Conservation (phyloP, 2,113 vertebrate genomes). For the Lucifuga dentata region DNA sequence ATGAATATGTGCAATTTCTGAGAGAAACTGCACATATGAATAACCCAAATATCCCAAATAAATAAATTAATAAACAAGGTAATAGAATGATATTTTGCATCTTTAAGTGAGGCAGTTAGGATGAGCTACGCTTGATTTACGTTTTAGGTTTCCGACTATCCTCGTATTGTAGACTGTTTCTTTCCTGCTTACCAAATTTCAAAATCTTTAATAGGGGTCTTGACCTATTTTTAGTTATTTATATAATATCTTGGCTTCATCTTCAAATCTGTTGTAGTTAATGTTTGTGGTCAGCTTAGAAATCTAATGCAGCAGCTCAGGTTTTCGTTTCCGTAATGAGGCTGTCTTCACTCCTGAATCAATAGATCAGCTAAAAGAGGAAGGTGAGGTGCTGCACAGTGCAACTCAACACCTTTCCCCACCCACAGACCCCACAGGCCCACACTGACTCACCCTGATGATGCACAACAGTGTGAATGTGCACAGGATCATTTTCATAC, state of each 20-base stretch:
- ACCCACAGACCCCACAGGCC: slow-evolving; percentile 39
- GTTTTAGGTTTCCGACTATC: neutral
- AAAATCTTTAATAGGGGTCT: too few relatives aligned
- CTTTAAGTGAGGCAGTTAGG: too few relatives aligned
- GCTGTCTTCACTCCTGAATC: slow-evolving; percentile 32
- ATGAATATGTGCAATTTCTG: too few relatives aligned
- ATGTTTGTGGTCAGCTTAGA: neutral
- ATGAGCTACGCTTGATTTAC: too few relatives aligned
- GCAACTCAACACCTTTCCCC: slow-evolving; percentile 62
- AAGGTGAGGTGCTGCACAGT: slow-evolving; percentile 43
- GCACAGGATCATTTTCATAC: too few relatives aligned
- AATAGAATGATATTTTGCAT: too few relatives aligned
- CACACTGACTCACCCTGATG: slow-evolving; percentile 61
- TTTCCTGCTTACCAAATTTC: slow-evolving; percentile 10
- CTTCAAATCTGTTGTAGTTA: neutral
- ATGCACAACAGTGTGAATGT: slow-evolving; percentile 30
- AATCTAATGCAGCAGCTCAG: neutral
- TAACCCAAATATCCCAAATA: too few relatives aligned
- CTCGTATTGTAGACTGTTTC: neutral
- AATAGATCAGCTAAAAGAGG: slow-evolving; percentile 41
- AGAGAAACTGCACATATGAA: too few relatives aligned
- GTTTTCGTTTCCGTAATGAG: neutral
- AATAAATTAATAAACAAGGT: too few relatives aligned
- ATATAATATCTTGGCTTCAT: neutral
- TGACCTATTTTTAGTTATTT: too few relatives aligned